phyloP scores from a whole-genome alignment of 2,797 vertebrate genomes.

The Bovichtus variegatus region DNA sequence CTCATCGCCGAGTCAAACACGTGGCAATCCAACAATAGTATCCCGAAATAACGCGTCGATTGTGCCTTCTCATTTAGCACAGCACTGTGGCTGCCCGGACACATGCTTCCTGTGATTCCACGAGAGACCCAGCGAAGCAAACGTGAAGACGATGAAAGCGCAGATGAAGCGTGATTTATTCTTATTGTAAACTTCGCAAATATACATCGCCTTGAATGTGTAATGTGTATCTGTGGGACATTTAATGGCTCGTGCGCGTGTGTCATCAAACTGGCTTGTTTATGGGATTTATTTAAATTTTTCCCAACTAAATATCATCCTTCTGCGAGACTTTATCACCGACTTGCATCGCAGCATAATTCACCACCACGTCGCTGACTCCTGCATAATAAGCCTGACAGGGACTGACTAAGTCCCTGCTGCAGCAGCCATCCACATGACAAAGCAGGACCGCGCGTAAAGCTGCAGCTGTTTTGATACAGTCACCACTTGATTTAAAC shows the following conservation, averaged over 20 bases:
- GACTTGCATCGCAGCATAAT: constrained; percentile 3
- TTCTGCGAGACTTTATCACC: background rate
- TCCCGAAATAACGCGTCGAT: background rate
- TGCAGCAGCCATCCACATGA: constrained; percentile 65
- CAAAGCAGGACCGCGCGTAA: constrained; percentile 67
- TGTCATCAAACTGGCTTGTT: background rate
- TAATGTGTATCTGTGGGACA: background rate
- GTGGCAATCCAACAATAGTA: constrained; percentile 30
- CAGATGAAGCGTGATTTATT: background rate
- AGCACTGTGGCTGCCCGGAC: background rate
- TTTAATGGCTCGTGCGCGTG: fast-evolving
- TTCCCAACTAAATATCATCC: background rate
- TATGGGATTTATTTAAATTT: background rate
- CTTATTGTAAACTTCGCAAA: background rate
- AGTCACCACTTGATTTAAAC: background rate
- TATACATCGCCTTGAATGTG: no score
- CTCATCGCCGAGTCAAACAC: constrained; percentile 17
- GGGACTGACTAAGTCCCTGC: constrained; percentile 62
- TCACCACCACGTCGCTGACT: constrained; percentile 15
- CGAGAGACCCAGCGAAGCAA: background rate
- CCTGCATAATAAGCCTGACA: constrained; percentile 34
- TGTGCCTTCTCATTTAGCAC: background rate
- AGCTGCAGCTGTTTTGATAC: constrained; percentile 38
- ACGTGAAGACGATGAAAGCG: background rate
- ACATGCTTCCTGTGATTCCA: background rate